A percentile compares a stretch with the other conserved stretches of the same genome.
Conservation (phyloP, 1,140 invertebrate genomes). For the Drosophila nannoptera region DNA sequence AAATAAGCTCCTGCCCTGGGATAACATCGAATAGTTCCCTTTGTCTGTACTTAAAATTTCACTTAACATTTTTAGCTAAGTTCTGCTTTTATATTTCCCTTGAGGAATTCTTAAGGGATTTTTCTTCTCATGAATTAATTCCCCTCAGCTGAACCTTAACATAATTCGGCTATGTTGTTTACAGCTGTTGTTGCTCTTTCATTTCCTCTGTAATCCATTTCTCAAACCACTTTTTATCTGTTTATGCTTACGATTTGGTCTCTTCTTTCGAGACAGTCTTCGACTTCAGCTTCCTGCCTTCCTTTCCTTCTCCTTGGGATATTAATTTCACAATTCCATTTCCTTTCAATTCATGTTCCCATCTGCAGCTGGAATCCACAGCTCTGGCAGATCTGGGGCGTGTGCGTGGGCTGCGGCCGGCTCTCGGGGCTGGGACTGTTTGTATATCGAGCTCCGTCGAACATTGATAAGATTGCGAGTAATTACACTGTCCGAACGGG, state of each 20-base stretch:
- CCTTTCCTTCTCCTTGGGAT: too few species aligned
- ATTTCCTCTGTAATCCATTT: neutral
- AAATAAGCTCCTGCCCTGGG: neutral
- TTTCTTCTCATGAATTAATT: too few species aligned
- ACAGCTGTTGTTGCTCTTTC: neutral
- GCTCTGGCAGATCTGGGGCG: neutral
- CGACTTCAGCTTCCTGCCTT: too few species aligned
- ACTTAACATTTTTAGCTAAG: too few species aligned
- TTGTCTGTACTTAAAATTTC: too few species aligned
- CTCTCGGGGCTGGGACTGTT: slow-evolving; percentile 4
- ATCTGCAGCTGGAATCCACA: too few species aligned
- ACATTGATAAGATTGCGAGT: slow-evolving; percentile 45
- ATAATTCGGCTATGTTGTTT: neutral
- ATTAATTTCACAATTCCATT: too few species aligned
- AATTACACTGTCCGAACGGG: slow-evolving; percentile 41
- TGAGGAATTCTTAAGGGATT: too few species aligned
- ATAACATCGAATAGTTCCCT: too few species aligned
- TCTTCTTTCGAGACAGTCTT: too few species aligned
- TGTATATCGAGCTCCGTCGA: slow-evolving; percentile 2
- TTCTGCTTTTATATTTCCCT: too few species aligned
- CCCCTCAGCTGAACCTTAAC: neutral
- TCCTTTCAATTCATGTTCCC: too few species aligned
- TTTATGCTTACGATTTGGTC: neutral
- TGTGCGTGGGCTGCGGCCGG: slow-evolving; percentile 4
- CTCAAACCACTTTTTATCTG: slow-evolving; percentile 3